These are phyloP conservation scores for Mesorhabditis sp. DNA, from an alignment of 2,888 invertebrate genomes.

Conservation along the genomic window DNA sequence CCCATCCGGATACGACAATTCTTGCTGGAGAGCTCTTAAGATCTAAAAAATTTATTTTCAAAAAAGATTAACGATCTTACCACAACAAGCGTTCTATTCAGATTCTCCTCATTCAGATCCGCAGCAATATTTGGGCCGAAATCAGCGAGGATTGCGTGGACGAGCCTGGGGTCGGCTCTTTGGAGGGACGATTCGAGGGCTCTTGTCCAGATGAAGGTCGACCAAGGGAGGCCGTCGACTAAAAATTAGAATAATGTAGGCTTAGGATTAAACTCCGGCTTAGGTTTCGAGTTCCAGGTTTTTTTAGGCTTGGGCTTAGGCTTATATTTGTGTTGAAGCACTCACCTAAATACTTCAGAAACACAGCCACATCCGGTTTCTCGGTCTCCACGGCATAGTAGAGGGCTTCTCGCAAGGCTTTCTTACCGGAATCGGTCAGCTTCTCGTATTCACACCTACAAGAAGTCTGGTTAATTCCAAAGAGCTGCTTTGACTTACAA, in stretches of 20 bases:
- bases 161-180: constrained; percentile 73
- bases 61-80: constrained; percentile 9
- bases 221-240: constrained; percentile 75
- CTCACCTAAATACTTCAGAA: constrained; percentile 73
- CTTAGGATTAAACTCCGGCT: background rate
- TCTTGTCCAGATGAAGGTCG: constrained; percentile 83
- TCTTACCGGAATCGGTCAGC: constrained; percentile 14
- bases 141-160: constrained; percentile 69
- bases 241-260: background rate
- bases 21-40: constrained; percentile 26
- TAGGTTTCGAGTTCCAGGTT: background rate
- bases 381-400: constrained; percentile 88
- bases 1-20: constrained; percentile 17
- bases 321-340: too few species aligned
- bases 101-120: constrained; percentile 25
- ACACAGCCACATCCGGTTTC: constrained; percentile 82
- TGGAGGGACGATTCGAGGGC: constrained; percentile 82
- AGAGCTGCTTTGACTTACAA: background rate
- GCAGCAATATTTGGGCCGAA: constrained; percentile 25
- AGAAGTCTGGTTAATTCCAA: background rate
- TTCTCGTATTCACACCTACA: constrained; percentile 14
- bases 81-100: constrained; percentile 26
- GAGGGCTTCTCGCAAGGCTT: constrained; percentile 72
- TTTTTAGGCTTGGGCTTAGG: background rate
- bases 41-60: constrained; percentile 18